Conservation (phyloP, 2,797 vertebrate species). For the Epinephelus malabaricus region DNA sequence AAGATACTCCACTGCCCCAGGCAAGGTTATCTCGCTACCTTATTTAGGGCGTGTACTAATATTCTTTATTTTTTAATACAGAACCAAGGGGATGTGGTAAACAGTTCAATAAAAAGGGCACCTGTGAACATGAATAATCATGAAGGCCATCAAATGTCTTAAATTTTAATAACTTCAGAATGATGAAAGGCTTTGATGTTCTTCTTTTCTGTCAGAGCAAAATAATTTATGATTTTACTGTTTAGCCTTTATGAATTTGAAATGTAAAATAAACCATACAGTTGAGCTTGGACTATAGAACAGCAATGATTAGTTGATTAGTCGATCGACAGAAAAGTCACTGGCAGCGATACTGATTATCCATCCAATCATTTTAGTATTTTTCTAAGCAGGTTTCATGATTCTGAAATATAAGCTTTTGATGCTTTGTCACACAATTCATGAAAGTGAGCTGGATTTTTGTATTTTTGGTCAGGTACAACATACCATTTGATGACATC, state of each 20-base stretch:
- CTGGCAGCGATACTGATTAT: no score
- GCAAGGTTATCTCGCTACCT: conserved; percentile 31
- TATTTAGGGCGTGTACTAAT: not conserved
- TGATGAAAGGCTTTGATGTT: not conserved
- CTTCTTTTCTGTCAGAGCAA: not conserved
- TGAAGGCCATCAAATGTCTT: not conserved
- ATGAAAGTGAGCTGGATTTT: no score
- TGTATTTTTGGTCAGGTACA: no score
- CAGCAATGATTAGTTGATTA: no score
- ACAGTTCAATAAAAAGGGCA: not conserved
- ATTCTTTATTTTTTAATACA: conserved; percentile 14
- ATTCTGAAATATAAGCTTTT: no score
- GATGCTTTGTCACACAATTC: no score
- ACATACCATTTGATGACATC: no score
- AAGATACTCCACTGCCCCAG: conserved; percentile 17
- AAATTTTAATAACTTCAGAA: not conserved
- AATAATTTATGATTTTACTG: not conserved
- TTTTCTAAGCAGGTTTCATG: no score
- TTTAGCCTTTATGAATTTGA: not conserved
- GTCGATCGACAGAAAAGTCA: no score
- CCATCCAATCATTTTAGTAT: no score
- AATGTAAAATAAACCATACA: not conserved
- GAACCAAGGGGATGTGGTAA: not conserved
- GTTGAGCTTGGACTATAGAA: not conserved
- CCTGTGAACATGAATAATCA: not conserved